A percentile compares a stretch with the other conserved stretches of the same genome.
phyloP scores from a whole-genome alignment of 2,888 invertebrate genomes.

The Lypha dubia region DNA sequence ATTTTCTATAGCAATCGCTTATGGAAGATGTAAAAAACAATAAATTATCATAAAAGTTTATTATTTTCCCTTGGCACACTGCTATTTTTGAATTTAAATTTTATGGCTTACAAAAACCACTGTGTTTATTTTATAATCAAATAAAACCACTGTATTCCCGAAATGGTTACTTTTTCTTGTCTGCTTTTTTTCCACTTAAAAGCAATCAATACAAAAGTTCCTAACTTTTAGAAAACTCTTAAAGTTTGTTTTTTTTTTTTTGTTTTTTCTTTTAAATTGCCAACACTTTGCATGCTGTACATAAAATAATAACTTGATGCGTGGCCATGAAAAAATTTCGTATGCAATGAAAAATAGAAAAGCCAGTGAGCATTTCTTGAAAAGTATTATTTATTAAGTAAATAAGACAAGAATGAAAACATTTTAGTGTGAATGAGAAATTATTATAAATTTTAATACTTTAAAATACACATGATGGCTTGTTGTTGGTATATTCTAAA shows the following conservation, averaged over 20 bases:
- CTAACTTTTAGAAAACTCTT: conserved; percentile 17
- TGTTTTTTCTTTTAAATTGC: too few relatives aligned
- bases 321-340: neutral
- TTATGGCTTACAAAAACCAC: too few relatives aligned
- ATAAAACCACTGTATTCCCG: neutral
- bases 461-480: conserved; percentile 35
- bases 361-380: neutral
- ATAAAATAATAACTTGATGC: neutral
- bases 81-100: too few relatives aligned
- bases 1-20: too few relatives aligned
- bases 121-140: too few relatives aligned
- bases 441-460: conserved; percentile 2
- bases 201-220: too few relatives aligned
- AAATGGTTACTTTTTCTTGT: neutral
- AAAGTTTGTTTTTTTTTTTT: too few relatives aligned
- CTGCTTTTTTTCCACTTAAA: neutral
- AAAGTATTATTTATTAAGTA: neutral
- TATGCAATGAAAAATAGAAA: neutral
- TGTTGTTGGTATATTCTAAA: neutral
- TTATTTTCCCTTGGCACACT: too few relatives aligned
- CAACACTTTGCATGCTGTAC: conserved; percentile 22
- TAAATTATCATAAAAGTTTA: too few relatives aligned
- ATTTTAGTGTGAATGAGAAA: neutral
- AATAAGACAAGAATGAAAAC: too few relatives aligned
- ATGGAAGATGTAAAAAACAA: too few relatives aligned